Conservation (phyloP, 1,140 invertebrate genomes). For the Anastrepha ludens region DNA sequence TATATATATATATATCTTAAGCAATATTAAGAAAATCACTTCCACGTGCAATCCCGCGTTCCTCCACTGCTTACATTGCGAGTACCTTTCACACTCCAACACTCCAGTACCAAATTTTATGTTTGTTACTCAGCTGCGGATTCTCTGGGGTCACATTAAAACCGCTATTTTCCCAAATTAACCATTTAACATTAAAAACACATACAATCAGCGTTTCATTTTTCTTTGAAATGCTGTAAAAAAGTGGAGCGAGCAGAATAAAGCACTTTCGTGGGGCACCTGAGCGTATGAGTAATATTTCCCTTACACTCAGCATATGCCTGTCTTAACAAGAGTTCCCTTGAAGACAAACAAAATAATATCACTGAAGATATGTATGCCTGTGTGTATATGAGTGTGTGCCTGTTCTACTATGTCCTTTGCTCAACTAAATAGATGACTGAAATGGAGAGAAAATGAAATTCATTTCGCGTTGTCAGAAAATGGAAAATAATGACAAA, state of each 20-base stretch:
- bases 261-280: background rate
- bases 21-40: background rate
- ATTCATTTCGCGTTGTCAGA: conserved; percentile 23
- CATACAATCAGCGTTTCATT: conserved; percentile 16
- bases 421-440: background rate
- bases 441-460: conserved; percentile 30
- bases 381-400: background rate
- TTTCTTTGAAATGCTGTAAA: no score
- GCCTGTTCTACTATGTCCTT: background rate
- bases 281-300: conserved; percentile 22
- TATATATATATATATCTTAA: background rate
- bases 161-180: conserved; percentile 43
- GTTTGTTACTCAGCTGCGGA: background rate
- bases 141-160: conserved; percentile 30
- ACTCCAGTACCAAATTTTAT: background rate
- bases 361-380: background rate
- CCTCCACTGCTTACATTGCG: background rate
- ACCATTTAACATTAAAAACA: conserved; percentile 42
- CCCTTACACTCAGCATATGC: background rate
- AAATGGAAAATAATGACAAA: conserved; percentile 36
- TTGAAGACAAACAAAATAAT: no score
- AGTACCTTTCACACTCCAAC: no score
- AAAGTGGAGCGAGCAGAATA: no score
- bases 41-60: background rate
- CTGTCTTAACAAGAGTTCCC: no score